Base-by-base conservation (phyloP, 2,113 vertebrate species). In the Myotis yumanensis region DNA sequence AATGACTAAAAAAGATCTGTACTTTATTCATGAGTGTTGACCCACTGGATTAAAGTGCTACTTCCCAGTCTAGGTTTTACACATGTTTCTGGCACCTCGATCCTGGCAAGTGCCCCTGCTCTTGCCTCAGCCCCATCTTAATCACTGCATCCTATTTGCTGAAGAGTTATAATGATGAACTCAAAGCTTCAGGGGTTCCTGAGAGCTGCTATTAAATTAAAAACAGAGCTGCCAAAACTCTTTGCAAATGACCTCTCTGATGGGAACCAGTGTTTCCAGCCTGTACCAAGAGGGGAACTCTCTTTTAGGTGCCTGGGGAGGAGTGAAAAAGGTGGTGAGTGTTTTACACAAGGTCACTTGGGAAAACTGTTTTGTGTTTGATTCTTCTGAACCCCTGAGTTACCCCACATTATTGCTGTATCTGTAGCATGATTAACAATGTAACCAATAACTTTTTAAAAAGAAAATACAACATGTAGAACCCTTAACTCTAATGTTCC, bases 401-500 rank as follows among this genome's bases (percentile, higher is more conserved):
- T 95, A 64, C 46, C 28, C 69, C 51, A 18, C 35, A 59, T 71
- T 85, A 51, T 89, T 86, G 80, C 22, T 82, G 89, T 51, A 82
- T 54, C 76, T 94, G 88, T 84, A 94, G 90, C 40, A 91, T 51
- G 59, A 79, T 92, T 87, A 94, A 40, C 69, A 96, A 80, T 0
- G 0, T 35, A 54, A 71, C 93, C 59, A 95, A 93, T 69, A 94
- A 91, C 72, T 12, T 80, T 30, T 37, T 86, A 12, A 15, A n/a
- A 68, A 82, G 52, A 7, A 18, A 81, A 76, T 66, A 51, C 84
- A 80, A 52, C 18, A 2, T 72, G 12, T 62, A 72, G 84, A 30
- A 86, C 96, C 94, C 92, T 97, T 86, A 93, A 91, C 23, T 52
- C 88, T 23, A 92, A 46, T 48, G 7, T 96, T 93, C 90, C 82